Percentiles rank a stretch among this genome's conserved stretches.
phyloP scores from a whole-genome alignment of 2,797 vertebrate genomes.

The Cyclopterus lumpus region DNA sequence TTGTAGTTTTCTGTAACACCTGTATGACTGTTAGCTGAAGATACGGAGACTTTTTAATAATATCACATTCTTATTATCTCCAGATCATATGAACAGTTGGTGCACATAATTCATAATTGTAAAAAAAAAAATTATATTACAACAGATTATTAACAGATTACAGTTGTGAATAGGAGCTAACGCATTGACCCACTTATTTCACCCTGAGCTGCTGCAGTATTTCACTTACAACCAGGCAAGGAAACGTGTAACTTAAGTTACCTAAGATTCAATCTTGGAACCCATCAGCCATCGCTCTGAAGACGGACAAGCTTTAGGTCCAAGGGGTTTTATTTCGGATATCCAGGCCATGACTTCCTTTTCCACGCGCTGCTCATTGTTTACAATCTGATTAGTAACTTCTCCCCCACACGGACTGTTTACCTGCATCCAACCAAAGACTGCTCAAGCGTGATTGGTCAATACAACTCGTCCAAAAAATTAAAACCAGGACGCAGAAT shows the following conservation, averaged over 20 bases:
- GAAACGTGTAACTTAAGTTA: neutral
- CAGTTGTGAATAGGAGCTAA: neutral
- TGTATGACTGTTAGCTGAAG: neutral
- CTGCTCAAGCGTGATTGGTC: too few relatives aligned
- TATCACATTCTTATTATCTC: neutral
- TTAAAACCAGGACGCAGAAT: too few relatives aligned
- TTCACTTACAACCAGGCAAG: conserved; percentile 1
- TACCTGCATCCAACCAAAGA: too few relatives aligned
- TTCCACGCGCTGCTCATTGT: neutral
- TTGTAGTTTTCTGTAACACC: neutral
- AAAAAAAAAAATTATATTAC: too few relatives aligned
- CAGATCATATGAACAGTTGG: neutral
- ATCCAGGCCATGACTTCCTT: neutral
- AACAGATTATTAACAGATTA: too few relatives aligned
- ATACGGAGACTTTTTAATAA: neutral
- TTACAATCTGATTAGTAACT: neutral
- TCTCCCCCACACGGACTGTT: neutral
- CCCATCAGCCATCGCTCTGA: too few relatives aligned
- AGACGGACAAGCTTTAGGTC: too few relatives aligned
- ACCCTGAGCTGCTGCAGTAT: neutral
- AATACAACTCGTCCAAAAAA: too few relatives aligned
- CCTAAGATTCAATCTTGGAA: too few relatives aligned
- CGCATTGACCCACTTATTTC: neutral
- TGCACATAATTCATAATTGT: too few relatives aligned
- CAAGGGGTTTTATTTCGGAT: neutral